Evolutionary conservation across 92 coral and sea anemone genomes (phyloP), one percentile per base, ranked within the genome.

Genomic region (Paramuricea clavata): DNA sequence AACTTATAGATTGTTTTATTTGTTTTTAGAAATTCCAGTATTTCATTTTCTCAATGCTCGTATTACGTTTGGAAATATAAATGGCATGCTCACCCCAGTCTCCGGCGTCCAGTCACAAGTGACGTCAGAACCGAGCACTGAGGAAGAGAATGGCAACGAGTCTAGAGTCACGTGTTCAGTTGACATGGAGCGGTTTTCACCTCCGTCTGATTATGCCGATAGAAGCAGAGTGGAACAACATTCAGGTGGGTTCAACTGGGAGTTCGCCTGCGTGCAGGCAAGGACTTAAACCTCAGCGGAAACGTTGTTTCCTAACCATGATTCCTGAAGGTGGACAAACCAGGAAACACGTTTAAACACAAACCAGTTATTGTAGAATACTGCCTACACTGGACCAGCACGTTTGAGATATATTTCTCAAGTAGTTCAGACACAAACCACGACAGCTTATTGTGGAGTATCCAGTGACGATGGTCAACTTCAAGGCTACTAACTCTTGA

Each of bases 21-120:
- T 15, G 12, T 2, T 86, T 92, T 21, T 85, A 96, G 99, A 96
- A 87, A 96, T 96, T 60, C 99, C 99, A 11, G 94, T 96, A 42
- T 96, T 96, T 88, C 99, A 96, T 83, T 97, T 96, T 17, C 90
- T 96, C 28, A 96, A 94, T 79, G 99, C 99, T 26, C 95, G 93
- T 54, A 91, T 96, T 44, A 94, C 99, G 9, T 96, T 96, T 93
- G 99, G 97, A 12, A 96, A 96, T 83, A 96, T 96, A 60, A 86
- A 95, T 87, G 98, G 93, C 9, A 88, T 49, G 21, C 95, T 91
- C 70, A 90, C 77, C 61, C 64, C 92, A 13, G 95, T 96, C 5
- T 41, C 78, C 36, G 98, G 97, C 5, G 92, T 96, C 23, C 86
- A 79, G 64, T 82, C 91, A 27, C 81, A 85, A 44, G 81, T 52